Conservation (phyloP, 2,888 invertebrate genomes). For the Habroteleia sp. region DNA sequence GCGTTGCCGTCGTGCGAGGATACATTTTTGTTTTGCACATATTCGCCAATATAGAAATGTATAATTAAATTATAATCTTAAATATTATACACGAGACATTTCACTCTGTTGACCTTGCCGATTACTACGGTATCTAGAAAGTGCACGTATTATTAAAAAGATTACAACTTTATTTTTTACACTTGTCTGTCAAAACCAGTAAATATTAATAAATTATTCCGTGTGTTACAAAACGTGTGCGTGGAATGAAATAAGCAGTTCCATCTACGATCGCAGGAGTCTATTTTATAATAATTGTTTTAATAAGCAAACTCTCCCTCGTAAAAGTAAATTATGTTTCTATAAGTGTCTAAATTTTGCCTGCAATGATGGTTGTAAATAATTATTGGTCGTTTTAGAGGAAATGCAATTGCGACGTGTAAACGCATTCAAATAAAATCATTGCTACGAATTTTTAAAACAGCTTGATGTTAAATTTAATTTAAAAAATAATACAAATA, state of each 20-base stretch:
- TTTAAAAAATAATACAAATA: too few species aligned
- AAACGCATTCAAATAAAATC: too few species aligned
- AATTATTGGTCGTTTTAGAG: too few species aligned
- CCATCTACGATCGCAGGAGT: slow-evolving; percentile 17
- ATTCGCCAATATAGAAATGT: too few species aligned
- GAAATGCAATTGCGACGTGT: too few species aligned
- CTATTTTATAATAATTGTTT: slow-evolving; percentile 25
- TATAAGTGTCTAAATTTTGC: slow-evolving; percentile 10
- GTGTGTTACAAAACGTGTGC: neutral
- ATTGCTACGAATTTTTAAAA: too few species aligned
- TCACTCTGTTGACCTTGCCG: slow-evolving; percentile 23
- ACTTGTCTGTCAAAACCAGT: slow-evolving; percentile 38
- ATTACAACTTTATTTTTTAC: slow-evolving; percentile 33
- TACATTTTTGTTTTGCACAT: too few species aligned
- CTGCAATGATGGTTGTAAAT: too few species aligned
- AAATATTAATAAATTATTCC: slow-evolving; percentile 33
- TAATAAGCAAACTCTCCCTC: too few species aligned
- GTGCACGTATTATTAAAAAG: slow-evolving; percentile 30
- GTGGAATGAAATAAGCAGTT: slow-evolving; percentile 22
- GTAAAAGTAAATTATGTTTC: slow-evolving; percentile 4
- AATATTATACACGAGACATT: slow-evolving; percentile 18
- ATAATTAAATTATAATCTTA: too few species aligned
- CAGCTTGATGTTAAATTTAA: too few species aligned
- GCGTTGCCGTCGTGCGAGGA: too few species aligned
- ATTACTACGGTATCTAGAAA: slow-evolving; percentile 23